phyloP scores from a whole-genome alignment of 2,888 invertebrate genomes.

The Nebria brevicollis region DNA sequence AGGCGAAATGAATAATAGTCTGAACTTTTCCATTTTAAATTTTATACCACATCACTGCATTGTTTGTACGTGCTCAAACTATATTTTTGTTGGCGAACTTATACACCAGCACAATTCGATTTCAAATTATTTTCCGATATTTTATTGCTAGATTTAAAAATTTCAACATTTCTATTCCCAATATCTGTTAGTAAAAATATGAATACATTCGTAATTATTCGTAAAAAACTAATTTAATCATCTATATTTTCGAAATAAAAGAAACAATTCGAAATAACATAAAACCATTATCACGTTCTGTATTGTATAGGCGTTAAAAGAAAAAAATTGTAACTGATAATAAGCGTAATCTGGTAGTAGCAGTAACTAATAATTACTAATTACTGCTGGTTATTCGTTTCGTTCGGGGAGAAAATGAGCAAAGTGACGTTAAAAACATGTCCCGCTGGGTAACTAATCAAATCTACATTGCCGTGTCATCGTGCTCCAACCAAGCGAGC shows the following conservation, averaged over 20 bases:
- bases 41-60: constrained; percentile 10
- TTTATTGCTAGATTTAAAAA: no score
- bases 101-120: no score
- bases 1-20: constrained; percentile 33
- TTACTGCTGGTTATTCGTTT: neutral
- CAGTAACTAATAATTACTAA: neutral
- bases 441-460: constrained; percentile 39
- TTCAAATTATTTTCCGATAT: no score
- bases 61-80: neutral
- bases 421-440: constrained; percentile 11
- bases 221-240: no score
- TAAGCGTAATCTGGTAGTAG: neutral
- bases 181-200: no score
- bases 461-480: constrained; percentile 36
- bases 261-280: no score
- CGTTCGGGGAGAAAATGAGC: neutral
- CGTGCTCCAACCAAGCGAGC: constrained; percentile 10
- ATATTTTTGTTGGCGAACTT: neutral
- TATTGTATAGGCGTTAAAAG: neutral
- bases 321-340: neutral
- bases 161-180: no score
- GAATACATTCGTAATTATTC: no score
- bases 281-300: no score
- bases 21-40: constrained; percentile 39
- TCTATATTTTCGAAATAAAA: no score